phyloP scores from a whole-genome alignment of 2,888 invertebrate species.

The Hirtodrosophila trivittata region DNA sequence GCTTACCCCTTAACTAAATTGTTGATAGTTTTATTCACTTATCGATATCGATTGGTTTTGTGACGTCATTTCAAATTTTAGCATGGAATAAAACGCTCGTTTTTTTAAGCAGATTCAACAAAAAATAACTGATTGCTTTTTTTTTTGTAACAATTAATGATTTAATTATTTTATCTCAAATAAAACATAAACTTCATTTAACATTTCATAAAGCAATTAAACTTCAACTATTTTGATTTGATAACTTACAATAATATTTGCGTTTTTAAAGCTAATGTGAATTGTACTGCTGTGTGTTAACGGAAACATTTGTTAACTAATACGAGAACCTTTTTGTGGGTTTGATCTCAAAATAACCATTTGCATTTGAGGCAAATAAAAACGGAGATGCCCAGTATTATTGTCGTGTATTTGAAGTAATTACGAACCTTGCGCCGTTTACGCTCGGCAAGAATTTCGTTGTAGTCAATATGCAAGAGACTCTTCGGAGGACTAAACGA shows the following conservation, averaged over 20 bases:
- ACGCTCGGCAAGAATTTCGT: slow-evolving; percentile 75
- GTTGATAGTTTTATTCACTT: not conserved
- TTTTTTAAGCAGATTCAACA: too few relatives aligned
- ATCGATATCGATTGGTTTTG: not conserved
- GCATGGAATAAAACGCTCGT: not conserved
- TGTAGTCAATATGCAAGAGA: slow-evolving; percentile 81
- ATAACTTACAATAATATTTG: slow-evolving; percentile 27
- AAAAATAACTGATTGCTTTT: too few relatives aligned
- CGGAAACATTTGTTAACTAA: slow-evolving; percentile 34
- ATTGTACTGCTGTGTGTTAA: slow-evolving; percentile 44
- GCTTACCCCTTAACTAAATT: not conserved
- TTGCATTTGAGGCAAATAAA: slow-evolving; percentile 80
- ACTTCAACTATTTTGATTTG: slow-evolving; percentile 47
- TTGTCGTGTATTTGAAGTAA: slow-evolving; percentile 80
- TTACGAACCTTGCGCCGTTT: slow-evolving; percentile 72
- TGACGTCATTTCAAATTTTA: not conserved
- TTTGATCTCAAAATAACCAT: slow-evolving; percentile 59
- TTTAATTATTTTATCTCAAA: slow-evolving; percentile 28
- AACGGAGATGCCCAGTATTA: slow-evolving; percentile 79
- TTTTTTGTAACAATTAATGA: slow-evolving; percentile 24
- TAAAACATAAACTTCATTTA: slow-evolving; percentile 40
- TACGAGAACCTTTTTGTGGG: slow-evolving; percentile 7
- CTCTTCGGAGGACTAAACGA: slow-evolving; percentile 80
- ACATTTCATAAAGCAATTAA: slow-evolving; percentile 39
- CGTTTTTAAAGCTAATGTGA: slow-evolving; percentile 20